Evolutionary conservation across 2,888 invertebrate species (phyloP).

Genomic region (Dryococelus australis): DNA sequence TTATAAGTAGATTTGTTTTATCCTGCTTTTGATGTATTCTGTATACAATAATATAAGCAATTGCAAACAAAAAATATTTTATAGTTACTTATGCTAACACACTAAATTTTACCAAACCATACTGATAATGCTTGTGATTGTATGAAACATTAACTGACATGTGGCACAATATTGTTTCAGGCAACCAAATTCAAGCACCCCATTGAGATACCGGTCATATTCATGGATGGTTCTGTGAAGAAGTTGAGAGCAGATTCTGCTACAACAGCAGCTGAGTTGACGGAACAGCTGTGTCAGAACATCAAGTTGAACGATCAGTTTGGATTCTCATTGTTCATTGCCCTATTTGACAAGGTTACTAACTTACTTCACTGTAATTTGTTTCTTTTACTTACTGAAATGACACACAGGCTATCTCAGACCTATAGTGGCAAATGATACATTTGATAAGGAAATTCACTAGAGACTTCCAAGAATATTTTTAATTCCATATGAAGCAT

Average conservation of each 20-base stretch:
- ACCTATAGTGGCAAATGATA: not conserved
- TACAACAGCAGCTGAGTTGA: constrained; percentile 88
- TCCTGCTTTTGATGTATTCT: too few species aligned
- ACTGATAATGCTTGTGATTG: not conserved
- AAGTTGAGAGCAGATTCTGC: constrained; percentile 89
- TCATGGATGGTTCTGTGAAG: constrained; percentile 87
- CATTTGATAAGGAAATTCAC: too few species aligned
- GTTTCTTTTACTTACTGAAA: not conserved
- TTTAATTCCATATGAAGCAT: too few species aligned
- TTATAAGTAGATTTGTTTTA: too few species aligned
- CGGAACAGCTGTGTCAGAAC: constrained; percentile 79
- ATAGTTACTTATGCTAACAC: not conserved
- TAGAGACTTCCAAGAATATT: too few species aligned
- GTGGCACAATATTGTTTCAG: constrained; percentile 50
- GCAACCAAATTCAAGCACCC: constrained; percentile 57
- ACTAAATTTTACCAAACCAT: not conserved
- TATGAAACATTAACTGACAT: not conserved
- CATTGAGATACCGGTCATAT: constrained; percentile 71
- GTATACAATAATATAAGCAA: too few species aligned
- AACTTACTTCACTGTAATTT: constrained; percentile 29
- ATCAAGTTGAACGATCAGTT: constrained; percentile 81
- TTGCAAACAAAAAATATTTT: too few species aligned
- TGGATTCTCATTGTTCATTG: constrained; percentile 92
- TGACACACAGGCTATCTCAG: not conserved
- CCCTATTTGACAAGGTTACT: constrained; percentile 81